Evolutionary conservation across 1,140 invertebrate species (phyloP), one percentile per base, ranked within the genome.

Genomic region (Coelopa frigida): DNA sequence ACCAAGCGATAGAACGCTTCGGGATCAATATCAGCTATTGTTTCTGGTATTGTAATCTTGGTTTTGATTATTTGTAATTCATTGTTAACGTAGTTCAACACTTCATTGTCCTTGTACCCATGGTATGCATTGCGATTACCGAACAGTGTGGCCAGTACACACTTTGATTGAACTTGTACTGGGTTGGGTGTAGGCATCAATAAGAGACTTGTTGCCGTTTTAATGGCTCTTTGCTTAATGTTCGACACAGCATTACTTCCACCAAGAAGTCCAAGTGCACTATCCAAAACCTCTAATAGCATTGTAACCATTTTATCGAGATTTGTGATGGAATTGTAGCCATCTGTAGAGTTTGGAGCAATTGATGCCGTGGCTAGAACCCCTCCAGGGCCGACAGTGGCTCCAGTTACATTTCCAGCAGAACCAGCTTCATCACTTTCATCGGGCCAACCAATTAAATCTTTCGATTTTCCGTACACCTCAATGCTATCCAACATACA

Each of bases 381-480:
- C 3, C 27, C 41, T n/a, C 31, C 23, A 18, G 14, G 15, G 24
- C 43, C 48, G 29, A 35, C 40, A 14, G 17, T 32, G 17, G 43
- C 29, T 0, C 27, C 27, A 15, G 40, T 49, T 42, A 5, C 43
- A 43, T 8, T 51, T 4, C 41, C 46, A 24, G 22, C 33, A 5
- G 24, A 40, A 42, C 80, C 75, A 5, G 80, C 71, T 50, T 96
- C 93, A 58, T 96, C 93, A 11, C 78, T 81, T 61, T 97, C 94
- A 70, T 98, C 94, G 1, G 94, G 93, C 94, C 94, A 98, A 32
- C 92, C 93, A 71, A 98, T 95, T 1, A 83, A 75, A 65, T 97
- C 94, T 73, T 97, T 98, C 3, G 89, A 90, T 72, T 96, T 95
- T 3, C 91, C 92, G 69, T 97, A 90, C 20, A 79, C 70, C 75